A percentile compares a stretch with the other conserved stretches of the same genome.
Evolutionary conservation across 1,140 invertebrate species (phyloP).

Genomic region (Platorchestia sp.): DNA sequence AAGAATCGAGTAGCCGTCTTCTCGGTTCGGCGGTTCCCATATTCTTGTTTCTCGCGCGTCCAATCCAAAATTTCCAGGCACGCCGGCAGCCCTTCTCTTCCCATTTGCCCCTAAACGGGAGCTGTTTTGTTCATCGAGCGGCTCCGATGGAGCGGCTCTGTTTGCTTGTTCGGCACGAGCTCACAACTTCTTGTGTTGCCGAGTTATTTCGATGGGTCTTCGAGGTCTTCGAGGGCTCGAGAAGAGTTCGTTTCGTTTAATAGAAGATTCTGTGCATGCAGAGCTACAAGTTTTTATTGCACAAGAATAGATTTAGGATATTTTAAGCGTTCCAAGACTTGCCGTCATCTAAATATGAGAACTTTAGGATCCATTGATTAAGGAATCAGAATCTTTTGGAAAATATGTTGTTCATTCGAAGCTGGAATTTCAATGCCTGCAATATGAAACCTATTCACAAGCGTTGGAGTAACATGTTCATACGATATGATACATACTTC

Average conservation of each 20-base stretch:
- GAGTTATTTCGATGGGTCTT: background rate
- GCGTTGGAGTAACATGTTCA: background rate
- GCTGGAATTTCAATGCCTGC: background rate
- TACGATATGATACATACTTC: background rate
- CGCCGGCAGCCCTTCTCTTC: background rate
- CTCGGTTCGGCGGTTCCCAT: background rate
- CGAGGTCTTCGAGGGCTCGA: background rate
- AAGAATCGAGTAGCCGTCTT: background rate
- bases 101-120: background rate
- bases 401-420: background rate
- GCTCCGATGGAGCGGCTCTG: background rate
- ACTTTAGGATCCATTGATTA: background rate
- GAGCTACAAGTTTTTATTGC: background rate
- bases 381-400: background rate
- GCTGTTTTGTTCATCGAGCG: conserved; percentile 6
- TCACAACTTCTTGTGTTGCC: background rate
- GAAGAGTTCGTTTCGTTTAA: background rate
- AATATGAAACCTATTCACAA: background rate
- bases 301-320: background rate
- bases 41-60: background rate
- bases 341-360: background rate
- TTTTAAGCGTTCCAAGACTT: background rate
- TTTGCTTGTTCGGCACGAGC: background rate
- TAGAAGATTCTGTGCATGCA: background rate
- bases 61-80: background rate